A percentile compares a stretch with the other conserved stretches of the same genome.
Conservation (phyloP, 2,888 invertebrate species). For the Cremastobaeus sp. region DNA sequence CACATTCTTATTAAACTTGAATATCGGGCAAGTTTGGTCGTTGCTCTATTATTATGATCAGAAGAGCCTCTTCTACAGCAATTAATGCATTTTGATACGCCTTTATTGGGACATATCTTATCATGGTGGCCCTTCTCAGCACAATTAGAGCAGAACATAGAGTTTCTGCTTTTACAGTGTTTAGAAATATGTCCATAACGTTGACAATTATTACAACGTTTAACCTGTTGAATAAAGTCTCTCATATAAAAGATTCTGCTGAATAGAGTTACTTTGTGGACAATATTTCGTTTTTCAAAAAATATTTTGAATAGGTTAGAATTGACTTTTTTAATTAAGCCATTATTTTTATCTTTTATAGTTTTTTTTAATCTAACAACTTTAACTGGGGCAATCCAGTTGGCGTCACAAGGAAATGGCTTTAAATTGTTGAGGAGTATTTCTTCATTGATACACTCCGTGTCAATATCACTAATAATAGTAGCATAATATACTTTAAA, state of each 20-base stretch:
- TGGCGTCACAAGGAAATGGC: too few relatives aligned
- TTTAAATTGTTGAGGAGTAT: too few relatives aligned
- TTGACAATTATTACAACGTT: not conserved
- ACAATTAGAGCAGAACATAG: not conserved
- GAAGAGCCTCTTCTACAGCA: not conserved
- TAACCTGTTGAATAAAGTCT: conserved; percentile 4
- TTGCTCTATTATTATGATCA: too few relatives aligned
- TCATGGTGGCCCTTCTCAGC: not conserved
- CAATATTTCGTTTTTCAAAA: not conserved
- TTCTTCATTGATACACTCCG: too few relatives aligned
- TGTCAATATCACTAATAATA: not conserved
- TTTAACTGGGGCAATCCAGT: not conserved
- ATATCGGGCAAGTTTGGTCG: too few relatives aligned
- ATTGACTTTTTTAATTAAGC: too few relatives aligned
- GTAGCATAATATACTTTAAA: not conserved
- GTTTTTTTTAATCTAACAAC: too few relatives aligned
- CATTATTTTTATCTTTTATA: not conserved
- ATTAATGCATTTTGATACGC: not conserved
- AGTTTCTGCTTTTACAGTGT: not conserved
- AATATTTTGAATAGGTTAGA: not conserved
- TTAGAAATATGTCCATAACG: not conserved
- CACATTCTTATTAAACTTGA: too few relatives aligned
- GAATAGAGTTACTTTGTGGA: conserved; percentile 1
- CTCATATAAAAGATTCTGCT: conserved; percentile 3
- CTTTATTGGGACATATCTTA: not conserved